Evolutionary conservation across 1,140 invertebrate genomes (phyloP), one percentile per base, ranked within the genome.

Genomic region (Philopotamus ludificatus): DNA sequence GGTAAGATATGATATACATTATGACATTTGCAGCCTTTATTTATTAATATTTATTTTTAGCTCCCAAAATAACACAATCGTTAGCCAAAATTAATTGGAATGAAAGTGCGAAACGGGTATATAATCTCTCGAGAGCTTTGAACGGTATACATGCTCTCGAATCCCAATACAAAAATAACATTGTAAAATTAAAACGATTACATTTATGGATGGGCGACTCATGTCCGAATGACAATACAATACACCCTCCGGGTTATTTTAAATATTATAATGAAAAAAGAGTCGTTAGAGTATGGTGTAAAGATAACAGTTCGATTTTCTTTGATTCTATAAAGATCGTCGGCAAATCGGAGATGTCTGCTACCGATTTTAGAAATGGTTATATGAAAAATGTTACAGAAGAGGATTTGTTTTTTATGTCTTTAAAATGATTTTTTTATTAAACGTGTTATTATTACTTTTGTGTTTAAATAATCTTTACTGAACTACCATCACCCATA

Each of bases 301-400:
- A 80, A 70, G 78, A 84, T 63, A 74, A 75, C 9, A 83, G 74
- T 63, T 84, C 79, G 72, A 74, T 90, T 34, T 82, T 82, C 72
- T 80, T 88, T 28, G 76, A 77, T 64, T 82, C 81, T 63, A 58
- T 89, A 66, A 75, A 80, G 67, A 71, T 89, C 65, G 74, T 82
- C 70, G 83, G 83, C 1, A 85, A 81, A 71, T 81, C 77, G 72
- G 73, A 81, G 68, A 87, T 89, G 82, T 80, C 73, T 47, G 85
- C 86, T 7, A 70, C 71, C 71, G 86, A 89, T 71, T 89, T 90
- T 77, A 83, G 80, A 76, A 88, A 88, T 78, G 87, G 87, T 23
- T 89, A 83, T 74, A 76, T 89, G 22, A 82, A 79, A 71, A 83
- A 84, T 73, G 62, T 76, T 15, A 54, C 72, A 10, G n/a, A n/a